These are phyloP conservation scores for Plectrocnemia conspersa DNA, from an alignment of 1,140 invertebrate species.

Conservation along the genomic window DNA sequence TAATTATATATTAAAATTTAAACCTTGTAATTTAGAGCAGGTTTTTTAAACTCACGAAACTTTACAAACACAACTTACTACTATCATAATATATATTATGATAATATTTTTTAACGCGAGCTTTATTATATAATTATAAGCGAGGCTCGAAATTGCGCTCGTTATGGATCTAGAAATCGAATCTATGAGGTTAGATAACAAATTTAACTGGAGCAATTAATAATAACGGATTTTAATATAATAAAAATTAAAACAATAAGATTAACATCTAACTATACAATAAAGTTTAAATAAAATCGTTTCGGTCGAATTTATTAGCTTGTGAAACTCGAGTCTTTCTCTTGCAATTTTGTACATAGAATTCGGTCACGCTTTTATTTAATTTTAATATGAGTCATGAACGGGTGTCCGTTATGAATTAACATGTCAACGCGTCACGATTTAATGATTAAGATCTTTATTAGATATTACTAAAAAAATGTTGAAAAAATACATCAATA, in stretches of 20 bases:
- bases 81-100: constrained; percentile 16
- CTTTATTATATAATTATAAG: constrained; percentile 18
- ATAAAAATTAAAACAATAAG: background rate
- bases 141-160: constrained; percentile 17
- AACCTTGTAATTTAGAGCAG: constrained; percentile 29
- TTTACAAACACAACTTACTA: too few species aligned
- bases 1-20: constrained; percentile 25
- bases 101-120: constrained; percentile 21
- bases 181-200: too few species aligned
- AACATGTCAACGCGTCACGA: constrained; percentile 1
- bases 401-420: too few species aligned
- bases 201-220: too few species aligned
- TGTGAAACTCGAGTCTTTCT: background rate
- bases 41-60: constrained; percentile 28
- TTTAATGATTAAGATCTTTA: too few species aligned
- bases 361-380: too few species aligned
- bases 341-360: too few species aligned
- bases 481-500: too few species aligned
- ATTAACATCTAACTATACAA: background rate
- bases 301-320: background rate
- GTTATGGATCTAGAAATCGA: constrained; percentile 3
- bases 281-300: background rate
- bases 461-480: too few species aligned
- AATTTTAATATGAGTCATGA: too few species aligned
- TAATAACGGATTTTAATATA: background rate